A percentile compares a stretch with the other conserved stretches of the same genome.
These are phyloP conservation scores for Aptenodytes patagonicus DNA, from an alignment of 2,113 vertebrate genomes.

Conservation along the genomic window DNA sequence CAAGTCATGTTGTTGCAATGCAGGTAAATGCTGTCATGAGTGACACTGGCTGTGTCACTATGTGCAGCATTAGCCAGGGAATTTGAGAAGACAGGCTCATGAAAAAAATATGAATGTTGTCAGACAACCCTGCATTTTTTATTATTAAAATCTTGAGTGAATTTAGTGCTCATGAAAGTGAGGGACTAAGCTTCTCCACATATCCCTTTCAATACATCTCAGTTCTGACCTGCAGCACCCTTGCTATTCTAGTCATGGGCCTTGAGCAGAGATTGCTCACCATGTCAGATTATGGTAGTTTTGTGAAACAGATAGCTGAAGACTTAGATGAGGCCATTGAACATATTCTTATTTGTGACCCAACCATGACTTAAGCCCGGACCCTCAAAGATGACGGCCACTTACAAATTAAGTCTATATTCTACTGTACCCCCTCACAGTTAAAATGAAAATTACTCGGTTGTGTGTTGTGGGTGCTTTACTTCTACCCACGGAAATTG, in stretches of 20 bases:
- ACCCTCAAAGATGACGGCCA: background rate
- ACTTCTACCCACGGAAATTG: background rate
- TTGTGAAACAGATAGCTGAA: background rate
- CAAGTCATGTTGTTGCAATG: conserved; percentile 54
- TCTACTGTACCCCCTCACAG: background rate
- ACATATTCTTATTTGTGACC: background rate
- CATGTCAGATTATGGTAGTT: background rate
- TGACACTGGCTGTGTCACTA: conserved; percentile 60
- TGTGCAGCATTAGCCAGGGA: conserved; percentile 46
- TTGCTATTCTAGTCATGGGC: conserved; percentile 35
- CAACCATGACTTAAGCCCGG: background rate
- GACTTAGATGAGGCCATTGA: background rate
- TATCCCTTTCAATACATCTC: conserved; percentile 61
- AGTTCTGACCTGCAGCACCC: conserved; percentile 47
- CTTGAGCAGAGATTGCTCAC: conserved; percentile 31
- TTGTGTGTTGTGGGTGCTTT: background rate
- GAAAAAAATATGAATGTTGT: conserved; percentile 74
- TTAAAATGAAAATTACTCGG: background rate
- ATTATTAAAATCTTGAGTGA: conserved; percentile 71
- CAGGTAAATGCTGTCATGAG: conserved; percentile 56
- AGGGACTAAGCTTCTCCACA: conserved; percentile 39
- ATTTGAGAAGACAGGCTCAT: conserved; percentile 71
- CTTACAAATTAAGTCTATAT: background rate
- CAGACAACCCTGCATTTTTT: conserved; percentile 68
- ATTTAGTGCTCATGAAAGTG: conserved; percentile 66